Percentiles rank a stretch among this genome's conserved stretches.
Conservation (phyloP, 2,888 invertebrate species). For the Dione vanillae region DNA sequence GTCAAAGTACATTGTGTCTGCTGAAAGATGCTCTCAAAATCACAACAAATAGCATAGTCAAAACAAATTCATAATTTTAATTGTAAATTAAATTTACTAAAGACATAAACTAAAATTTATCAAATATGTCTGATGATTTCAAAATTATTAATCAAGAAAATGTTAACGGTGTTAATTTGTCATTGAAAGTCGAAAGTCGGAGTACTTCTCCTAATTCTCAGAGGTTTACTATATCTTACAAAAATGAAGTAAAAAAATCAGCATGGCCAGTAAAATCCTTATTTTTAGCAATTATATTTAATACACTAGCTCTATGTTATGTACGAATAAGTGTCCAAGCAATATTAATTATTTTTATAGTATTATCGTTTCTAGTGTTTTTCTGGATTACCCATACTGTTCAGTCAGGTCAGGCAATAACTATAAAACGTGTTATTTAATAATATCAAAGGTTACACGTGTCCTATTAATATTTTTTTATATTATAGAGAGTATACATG, state of each 20-base stretch:
- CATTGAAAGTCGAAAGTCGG: slow-evolving; percentile 60
- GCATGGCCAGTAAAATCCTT: slow-evolving; percentile 65
- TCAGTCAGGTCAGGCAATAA: slow-evolving; percentile 65
- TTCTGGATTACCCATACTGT: slow-evolving; percentile 79
- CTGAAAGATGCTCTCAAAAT: neutral
- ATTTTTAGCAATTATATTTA: slow-evolving; percentile 66
- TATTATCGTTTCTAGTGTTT: slow-evolving; percentile 66
- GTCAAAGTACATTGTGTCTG: neutral
- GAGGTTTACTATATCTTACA: slow-evolving; percentile 70
- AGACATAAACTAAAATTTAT: neutral
- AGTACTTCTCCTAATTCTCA: slow-evolving; percentile 64
- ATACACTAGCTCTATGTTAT: slow-evolving; percentile 64
- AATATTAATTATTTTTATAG: slow-evolving; percentile 63
- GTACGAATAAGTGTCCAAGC: slow-evolving; percentile 67
- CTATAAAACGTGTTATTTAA: neutral
- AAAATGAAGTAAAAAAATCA: slow-evolving; percentile 59
- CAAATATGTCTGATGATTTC: slow-evolving; percentile 42
- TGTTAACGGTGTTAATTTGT: slow-evolving; percentile 71
- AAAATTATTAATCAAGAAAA: slow-evolving; percentile 63
- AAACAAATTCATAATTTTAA: neutral
- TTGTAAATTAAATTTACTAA: neutral
- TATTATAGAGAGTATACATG: slow-evolving; percentile 70
- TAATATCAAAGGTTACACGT: neutral
- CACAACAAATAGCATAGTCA: neutral
- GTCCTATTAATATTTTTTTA: neutral